Evolutionary conservation across 2,797 vertebrate genomes (phyloP).

Genomic region (Florisuga fusca): DNA sequence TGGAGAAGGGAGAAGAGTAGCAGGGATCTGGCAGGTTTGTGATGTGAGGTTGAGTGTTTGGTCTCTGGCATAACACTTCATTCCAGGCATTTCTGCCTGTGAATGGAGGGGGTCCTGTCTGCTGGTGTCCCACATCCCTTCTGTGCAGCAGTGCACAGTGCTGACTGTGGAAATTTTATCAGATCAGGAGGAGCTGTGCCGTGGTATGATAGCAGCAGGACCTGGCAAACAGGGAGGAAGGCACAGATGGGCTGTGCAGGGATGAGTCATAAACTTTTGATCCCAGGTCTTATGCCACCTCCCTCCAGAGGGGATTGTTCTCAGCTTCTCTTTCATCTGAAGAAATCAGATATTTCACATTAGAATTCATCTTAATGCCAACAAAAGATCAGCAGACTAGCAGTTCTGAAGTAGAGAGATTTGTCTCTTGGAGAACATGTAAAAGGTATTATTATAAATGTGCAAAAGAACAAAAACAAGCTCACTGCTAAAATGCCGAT

Average conservation of each 20-base stretch:
- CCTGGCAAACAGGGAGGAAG: accelerated
- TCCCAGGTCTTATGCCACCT: slow-evolving; percentile 36
- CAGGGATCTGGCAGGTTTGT: background rate
- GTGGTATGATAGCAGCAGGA: accelerated
- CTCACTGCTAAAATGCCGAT: background rate
- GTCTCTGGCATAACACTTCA: background rate
- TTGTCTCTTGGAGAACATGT: slow-evolving; percentile 45
- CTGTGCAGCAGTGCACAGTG: background rate
- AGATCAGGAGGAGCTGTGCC: background rate
- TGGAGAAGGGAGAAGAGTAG: background rate
- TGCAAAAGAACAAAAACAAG: slow-evolving; percentile 48
- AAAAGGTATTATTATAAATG: slow-evolving; percentile 69
- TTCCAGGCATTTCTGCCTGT: background rate
- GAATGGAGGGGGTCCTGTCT: background rate
- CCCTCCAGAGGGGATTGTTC: slow-evolving; percentile 18
- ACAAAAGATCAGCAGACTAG: slow-evolving; percentile 62
- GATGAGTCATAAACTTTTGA: slow-evolving; percentile 12
- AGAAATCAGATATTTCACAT: slow-evolving; percentile 60
- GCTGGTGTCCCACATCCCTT: background rate
- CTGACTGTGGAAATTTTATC: background rate
- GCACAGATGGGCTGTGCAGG: background rate
- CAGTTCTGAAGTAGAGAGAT: slow-evolving; percentile 48
- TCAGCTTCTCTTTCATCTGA: slow-evolving; percentile 38
- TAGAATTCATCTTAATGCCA: slow-evolving; percentile 52
- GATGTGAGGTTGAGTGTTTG: background rate